phyloP scores from a whole-genome alignment of 2,888 invertebrate species.

The Perdita meconis region DNA sequence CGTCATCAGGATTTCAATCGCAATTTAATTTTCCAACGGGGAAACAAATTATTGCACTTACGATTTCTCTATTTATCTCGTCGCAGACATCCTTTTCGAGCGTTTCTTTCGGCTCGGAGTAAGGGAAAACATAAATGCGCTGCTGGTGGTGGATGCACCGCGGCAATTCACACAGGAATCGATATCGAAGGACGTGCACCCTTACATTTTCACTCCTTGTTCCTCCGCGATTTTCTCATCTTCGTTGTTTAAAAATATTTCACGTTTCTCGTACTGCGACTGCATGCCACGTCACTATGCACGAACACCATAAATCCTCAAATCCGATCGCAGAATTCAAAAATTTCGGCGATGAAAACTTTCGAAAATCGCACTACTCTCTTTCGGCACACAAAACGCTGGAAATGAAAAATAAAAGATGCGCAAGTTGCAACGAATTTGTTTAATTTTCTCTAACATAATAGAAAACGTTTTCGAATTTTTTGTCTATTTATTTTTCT shows the following conservation, averaged over 20 bases:
- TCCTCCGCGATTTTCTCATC: conserved; percentile 36
- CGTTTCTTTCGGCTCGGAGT: conserved; percentile 16
- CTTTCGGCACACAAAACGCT: too few species aligned
- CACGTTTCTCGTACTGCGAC: not conserved
- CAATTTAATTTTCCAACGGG: not conserved
- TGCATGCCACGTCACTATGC: not conserved
- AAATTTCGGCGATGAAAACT: not conserved
- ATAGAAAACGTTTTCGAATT: too few species aligned
- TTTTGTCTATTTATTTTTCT: too few species aligned
- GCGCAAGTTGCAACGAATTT: too few species aligned
- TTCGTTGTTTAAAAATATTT: conserved; percentile 35
- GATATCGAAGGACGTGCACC: conserved; percentile 56
- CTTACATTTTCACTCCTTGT: conserved; percentile 43
- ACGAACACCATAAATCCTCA: not conserved
- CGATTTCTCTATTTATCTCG: conserved; percentile 31
- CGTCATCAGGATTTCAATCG: not conserved
- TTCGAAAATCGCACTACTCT: too few species aligned
- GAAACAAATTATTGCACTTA: conserved; percentile 12
- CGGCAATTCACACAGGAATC: conserved; percentile 63
- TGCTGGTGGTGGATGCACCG: conserved; percentile 46
- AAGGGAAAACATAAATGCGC: conserved; percentile 45
- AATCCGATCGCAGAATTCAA: not conserved
- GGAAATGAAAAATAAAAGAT: too few species aligned
- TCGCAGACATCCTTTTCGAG: conserved; percentile 26
- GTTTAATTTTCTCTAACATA: too few species aligned